Conservation (phyloP, 2,113 vertebrate species). For the Neodon shergylaensis region DNA sequence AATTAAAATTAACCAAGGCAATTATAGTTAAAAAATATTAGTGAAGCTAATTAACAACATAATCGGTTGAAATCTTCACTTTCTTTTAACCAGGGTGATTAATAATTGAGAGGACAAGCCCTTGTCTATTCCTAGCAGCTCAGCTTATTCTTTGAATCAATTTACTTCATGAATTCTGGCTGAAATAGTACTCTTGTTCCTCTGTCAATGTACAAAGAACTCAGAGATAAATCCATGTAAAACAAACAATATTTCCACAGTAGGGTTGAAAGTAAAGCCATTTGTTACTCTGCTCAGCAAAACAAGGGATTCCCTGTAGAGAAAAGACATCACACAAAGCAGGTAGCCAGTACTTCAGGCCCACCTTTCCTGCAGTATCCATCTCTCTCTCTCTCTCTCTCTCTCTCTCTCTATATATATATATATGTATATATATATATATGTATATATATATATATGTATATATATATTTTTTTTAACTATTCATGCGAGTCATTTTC, state of each 20-base stretch:
- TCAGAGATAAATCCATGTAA: constrained; percentile 38
- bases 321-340: not conserved
- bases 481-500: constrained; percentile 1
- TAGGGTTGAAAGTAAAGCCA: not conserved
- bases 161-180: constrained; percentile 28
- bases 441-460: not conserved
- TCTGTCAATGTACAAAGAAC: not conserved
- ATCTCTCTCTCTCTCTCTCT: not conserved
- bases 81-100: constrained; percentile 40
- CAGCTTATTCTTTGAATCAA: constrained; percentile 14
- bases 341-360: not conserved
- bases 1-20: not conserved
- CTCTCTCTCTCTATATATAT: no score
- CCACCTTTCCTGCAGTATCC: not conserved
- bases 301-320: not conserved
- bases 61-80: not conserved
- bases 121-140: constrained; percentile 39
- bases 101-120: not conserved
- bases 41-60: constrained; percentile 15
- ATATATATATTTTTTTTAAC: not conserved
- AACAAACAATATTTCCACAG: constrained; percentile 36
- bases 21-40: not conserved
- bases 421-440: no score
- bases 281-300: not conserved
- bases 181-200: constrained; percentile 36